phyloP scores from a whole-genome alignment of 2,888 invertebrate species.

The Aspidiotus destructor region DNA sequence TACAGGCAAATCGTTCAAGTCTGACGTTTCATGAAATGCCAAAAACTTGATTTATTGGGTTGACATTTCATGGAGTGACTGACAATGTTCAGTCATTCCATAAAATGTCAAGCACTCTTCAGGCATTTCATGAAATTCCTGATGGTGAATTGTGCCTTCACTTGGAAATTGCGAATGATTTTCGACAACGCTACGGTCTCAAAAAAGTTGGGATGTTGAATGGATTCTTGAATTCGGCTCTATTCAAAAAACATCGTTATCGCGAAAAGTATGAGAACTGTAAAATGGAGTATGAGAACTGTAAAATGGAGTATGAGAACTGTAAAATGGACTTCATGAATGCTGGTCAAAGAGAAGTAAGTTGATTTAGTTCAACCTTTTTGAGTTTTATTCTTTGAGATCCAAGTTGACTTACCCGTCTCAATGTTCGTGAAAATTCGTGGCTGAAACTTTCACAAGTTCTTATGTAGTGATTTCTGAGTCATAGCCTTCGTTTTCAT shows the following conservation, averaged over 20 bases:
- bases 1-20: too few relatives aligned
- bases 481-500: slow-evolving; percentile 2
- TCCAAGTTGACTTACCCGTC: slow-evolving; percentile 2
- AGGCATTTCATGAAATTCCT: too few relatives aligned
- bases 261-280: background rate
- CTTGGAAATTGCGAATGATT: too few relatives aligned
- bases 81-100: too few relatives aligned
- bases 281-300: too few relatives aligned
- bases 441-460: slow-evolving; percentile 1
- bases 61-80: too few relatives aligned
- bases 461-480: slow-evolving; percentile 1
- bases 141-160: too few relatives aligned
- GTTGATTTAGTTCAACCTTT: slow-evolving; percentile 1
- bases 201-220: background rate
- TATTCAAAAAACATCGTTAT: background rate
- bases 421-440: slow-evolving; percentile 1
- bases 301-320: background rate
- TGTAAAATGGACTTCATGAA: background rate
- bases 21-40: too few relatives aligned
- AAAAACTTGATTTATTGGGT: too few relatives aligned
- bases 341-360: slow-evolving; percentile 1
- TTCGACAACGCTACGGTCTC: too few relatives aligned
- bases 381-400: slow-evolving; percentile 1
- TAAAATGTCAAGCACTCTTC: too few relatives aligned
- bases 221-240: slow-evolving; percentile 2